These are phyloP conservation scores for Helicorthomorpha holstii DNA, from an alignment of 1,140 invertebrate genomes.

Conservation along the genomic window DNA sequence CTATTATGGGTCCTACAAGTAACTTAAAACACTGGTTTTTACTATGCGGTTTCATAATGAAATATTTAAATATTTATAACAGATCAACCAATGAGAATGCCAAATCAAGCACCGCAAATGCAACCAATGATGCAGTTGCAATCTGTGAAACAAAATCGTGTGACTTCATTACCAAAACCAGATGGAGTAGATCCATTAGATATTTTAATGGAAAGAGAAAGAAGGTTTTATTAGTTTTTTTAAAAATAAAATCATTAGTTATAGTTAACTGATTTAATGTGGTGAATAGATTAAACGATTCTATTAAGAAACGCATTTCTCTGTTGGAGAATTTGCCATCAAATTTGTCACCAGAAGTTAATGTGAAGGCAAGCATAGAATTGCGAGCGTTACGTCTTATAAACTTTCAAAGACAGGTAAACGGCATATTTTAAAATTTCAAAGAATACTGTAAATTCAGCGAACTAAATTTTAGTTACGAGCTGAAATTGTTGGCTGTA, in stretches of 20 bases:
- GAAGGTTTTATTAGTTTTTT: constrained; percentile 73
- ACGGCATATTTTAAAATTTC: constrained; percentile 29
- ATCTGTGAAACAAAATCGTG: no score
- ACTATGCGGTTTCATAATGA: no score
- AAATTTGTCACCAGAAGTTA: constrained; percentile 78
- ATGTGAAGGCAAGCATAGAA: constrained; percentile 86
- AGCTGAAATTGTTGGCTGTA: constrained; percentile 58
- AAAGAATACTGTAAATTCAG: not conserved
- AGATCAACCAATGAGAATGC: no score
- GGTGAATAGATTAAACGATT: no score
- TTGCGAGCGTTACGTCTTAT: constrained; percentile 75
- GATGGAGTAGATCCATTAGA: constrained; percentile 80
- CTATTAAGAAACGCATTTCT: no score
- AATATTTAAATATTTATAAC: no score
- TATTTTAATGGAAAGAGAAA: constrained; percentile 86
- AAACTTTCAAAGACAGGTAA: constrained; percentile 84
- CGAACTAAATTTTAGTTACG: constrained; percentile 30
- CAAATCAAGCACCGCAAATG: no score
- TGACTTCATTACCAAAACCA: constrained; percentile 82
- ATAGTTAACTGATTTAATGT: no score
- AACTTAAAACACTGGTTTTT: no score
- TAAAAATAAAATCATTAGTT: no score
- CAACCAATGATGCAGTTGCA: no score
- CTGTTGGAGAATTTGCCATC: constrained; percentile 64
- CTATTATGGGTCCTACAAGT: no score